Evolutionary conservation across 2,113 vertebrate species (phyloP).

Genomic region (Melanostigma gelatinosum): DNA sequence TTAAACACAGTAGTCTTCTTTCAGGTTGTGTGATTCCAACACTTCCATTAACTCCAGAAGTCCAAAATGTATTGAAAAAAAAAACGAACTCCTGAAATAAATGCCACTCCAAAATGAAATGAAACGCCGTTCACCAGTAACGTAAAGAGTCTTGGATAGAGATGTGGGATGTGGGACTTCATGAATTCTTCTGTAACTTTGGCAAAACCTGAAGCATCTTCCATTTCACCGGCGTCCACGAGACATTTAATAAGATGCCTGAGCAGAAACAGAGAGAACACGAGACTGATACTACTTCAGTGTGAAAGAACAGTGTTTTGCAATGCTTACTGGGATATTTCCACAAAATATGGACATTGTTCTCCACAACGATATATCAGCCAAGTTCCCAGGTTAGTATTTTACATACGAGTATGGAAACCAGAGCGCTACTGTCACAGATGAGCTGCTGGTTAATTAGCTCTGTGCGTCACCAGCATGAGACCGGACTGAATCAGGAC

Average conservation of each 20-base stretch:
- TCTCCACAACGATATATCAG: neutral
- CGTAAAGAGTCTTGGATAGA: conserved; percentile 84
- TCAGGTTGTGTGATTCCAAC: neutral
- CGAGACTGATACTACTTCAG: neutral
- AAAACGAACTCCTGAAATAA: neutral
- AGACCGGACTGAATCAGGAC: conserved; percentile 24
- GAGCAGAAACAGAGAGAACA: conserved; percentile 35
- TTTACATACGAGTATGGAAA: neutral
- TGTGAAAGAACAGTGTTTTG: neutral
- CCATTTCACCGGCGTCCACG: conserved; percentile 82
- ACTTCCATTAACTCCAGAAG: neutral
- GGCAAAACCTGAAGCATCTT: conserved; percentile 84
- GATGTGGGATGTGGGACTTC: conserved; percentile 80
- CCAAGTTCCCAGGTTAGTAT: neutral
- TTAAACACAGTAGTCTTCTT: neutral
- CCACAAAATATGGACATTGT: neutral
- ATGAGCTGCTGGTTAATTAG: conserved; percentile 48
- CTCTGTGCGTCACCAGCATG: conserved; percentile 9
- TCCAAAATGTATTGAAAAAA: neutral
- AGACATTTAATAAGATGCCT: conserved; percentile 90
- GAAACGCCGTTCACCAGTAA: conserved; percentile 83
- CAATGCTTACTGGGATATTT: neutral
- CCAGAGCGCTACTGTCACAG: conserved; percentile 3
- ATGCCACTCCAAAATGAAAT: neutral
- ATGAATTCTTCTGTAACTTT: conserved; percentile 83